These are phyloP conservation scores for Picathartes gymnocephalus DNA, from an alignment of 2,113 vertebrate genomes.

Conservation along the genomic window DNA sequence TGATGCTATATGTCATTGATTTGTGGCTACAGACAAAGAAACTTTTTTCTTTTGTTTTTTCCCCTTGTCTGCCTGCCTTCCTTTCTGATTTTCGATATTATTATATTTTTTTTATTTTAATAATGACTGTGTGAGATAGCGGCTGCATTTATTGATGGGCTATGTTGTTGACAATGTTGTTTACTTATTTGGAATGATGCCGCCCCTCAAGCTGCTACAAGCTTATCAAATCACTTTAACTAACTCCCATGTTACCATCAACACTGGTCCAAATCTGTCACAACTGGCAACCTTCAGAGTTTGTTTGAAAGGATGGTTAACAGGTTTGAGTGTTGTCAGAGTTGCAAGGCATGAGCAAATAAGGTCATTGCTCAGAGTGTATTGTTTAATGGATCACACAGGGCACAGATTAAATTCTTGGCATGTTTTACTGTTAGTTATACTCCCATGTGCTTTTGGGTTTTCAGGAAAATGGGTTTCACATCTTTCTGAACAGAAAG, in stretches of 20 bases:
- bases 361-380: background rate
- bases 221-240: conserved; percentile 71
- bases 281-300: conserved; percentile 72
- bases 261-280: conserved; percentile 73
- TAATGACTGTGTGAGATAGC: conserved; percentile 26
- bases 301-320: conserved; percentile 69
- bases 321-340: conserved; percentile 27
- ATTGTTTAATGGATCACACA: background rate
- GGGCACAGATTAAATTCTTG: background rate
- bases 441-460: background rate
- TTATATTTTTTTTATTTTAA: background rate
- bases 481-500: background rate
- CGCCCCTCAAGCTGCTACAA: conserved; percentile 75
- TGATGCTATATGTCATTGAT: conserved; percentile 3
- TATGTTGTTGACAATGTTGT: conserved; percentile 66
- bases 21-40: conserved; percentile 25
- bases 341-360: conserved; percentile 45
- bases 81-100: background rate
- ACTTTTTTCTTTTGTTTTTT: background rate
- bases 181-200: conserved; percentile 63
- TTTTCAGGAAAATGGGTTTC: background rate
- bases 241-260: conserved; percentile 63
- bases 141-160: conserved; percentile 28
- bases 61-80: background rate
- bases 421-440: background rate